Evolutionary conservation across 30 jellyfish, hydroid and myxozoan genomes (phyloP).

Genomic region (Hydractinia symbiolongicarpus): DNA sequence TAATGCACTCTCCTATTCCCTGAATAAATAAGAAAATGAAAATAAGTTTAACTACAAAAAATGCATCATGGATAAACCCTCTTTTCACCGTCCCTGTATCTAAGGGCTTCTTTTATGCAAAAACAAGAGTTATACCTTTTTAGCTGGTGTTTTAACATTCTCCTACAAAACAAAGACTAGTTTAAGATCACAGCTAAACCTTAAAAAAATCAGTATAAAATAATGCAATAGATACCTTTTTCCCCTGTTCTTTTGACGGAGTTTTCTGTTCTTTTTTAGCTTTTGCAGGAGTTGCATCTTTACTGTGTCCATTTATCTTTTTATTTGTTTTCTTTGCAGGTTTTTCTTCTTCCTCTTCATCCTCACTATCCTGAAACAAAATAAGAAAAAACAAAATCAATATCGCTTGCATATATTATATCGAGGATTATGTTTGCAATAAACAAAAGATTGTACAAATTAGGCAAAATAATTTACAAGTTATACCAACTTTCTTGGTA

Average conservation of each 20-base stretch:
- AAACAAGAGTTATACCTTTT: no score
- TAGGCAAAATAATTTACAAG: no score
- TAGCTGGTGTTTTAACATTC: no score
- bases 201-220: no score
- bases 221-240: not conserved
- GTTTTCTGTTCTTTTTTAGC: slow-evolving; percentile 10
- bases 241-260: slow-evolving; percentile 27
- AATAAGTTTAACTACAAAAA: not conserved
- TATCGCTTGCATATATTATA: not conserved
- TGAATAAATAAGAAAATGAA: no score
- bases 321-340: slow-evolving; percentile 10
- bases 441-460: no score
- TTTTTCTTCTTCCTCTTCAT: slow-evolving; percentile 24
- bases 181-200: no score
- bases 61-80: not conserved
- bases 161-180: no score
- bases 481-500: no score
- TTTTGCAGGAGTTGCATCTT: slow-evolving; percentile 5
- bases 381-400: not conserved
- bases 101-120: no score
- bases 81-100: not conserved
- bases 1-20: no score
- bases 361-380: slow-evolving; percentile 1
- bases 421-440: no score
- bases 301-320: not conserved